Evolutionary conservation across 2,888 invertebrate species (phyloP), one percentile per base, ranked within the genome.

Genomic region (Synergus gifuensis): DNA sequence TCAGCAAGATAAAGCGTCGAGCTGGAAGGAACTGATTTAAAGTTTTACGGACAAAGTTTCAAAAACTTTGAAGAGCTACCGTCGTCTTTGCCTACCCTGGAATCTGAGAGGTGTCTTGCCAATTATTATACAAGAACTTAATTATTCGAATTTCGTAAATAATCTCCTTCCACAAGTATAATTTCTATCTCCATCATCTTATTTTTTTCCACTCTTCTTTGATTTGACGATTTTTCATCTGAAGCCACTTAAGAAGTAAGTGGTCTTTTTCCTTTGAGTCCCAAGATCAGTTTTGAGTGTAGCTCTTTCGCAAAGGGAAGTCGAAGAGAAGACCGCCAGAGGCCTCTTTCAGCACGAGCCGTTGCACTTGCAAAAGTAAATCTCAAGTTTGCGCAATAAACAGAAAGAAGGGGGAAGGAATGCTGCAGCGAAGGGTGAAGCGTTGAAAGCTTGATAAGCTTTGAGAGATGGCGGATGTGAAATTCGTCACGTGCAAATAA

Each of bases 1-100:
- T 66, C 42, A 11, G 16, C 4, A n/a, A 49, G 40, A 73, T 73
- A 79, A 80, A 85, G 79, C 79, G 69, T 42, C 79, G 69, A 82
- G 79, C 79, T 78, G 73, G 76, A 83, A 80, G 85, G 84, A 86
- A 85, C 86, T 86, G 84, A 85, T 86, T 87, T 84, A 83, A 85
- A 86, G 84, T 86, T 85, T 81, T 80, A 76, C 64, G 60, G 76
- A 73, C 44, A 73, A 46, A 76, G 81, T 80, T 83, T 58, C 44
- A 64, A 14, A 36, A 79, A 82, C 79, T 84, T 82, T 14, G 77
- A 78, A 67, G 82, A 86, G 84, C 83, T 86, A 81, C 80, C 78
- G 62, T 67, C 67, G 76, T 49, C 80, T 76, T 46, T 76, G 77
- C 54, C 73, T 79, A 58, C 62, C 69, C 69, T 79, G 78, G 62